These are phyloP conservation scores for Oligia strigilis DNA, from an alignment of 2,888 invertebrate genomes.

Conservation along the genomic window DNA sequence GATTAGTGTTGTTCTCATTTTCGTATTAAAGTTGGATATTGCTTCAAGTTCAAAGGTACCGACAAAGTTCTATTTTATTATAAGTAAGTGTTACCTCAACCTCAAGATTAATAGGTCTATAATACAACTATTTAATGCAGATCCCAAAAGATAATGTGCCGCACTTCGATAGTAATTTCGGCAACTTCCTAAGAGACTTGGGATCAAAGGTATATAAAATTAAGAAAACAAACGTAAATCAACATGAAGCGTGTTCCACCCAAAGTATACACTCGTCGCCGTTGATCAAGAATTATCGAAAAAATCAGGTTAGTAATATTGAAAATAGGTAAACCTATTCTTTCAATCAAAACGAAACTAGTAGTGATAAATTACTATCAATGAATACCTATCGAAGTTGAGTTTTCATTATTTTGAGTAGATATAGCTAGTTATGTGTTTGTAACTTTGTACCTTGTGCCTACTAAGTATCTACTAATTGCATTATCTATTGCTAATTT, in stretches of 20 bases:
- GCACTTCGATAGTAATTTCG: slow-evolving; percentile 70
- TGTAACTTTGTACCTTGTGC: neutral
- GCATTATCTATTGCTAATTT: neutral
- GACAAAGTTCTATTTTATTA: neutral
- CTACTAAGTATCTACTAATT: neutral
- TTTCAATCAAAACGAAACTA: neutral
- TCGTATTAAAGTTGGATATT: slow-evolving; percentile 46
- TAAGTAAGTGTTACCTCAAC: slow-evolving; percentile 1
- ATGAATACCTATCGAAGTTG: neutral
- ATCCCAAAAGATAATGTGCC: slow-evolving; percentile 33
- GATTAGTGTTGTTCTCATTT: slow-evolving; percentile 59
- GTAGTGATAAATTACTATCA: neutral
- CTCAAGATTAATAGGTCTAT: slow-evolving; percentile 10
- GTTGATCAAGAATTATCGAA: slow-evolving; percentile 39
- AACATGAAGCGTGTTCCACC: slow-evolving; percentile 1
- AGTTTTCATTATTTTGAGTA: neutral
- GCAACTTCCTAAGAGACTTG: slow-evolving; percentile 73
- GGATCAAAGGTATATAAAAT: slow-evolving; percentile 72
- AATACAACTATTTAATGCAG: slow-evolving; percentile 36
- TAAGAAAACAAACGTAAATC: slow-evolving; percentile 50
- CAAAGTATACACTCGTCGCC: slow-evolving; percentile 28
- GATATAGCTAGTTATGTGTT: neutral
- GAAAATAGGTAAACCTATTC: neutral
- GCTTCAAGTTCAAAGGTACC: slow-evolving; percentile 63
- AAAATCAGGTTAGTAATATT: slow-evolving; percentile 66